Evolutionary conservation across 2,888 invertebrate species (phyloP), one percentile per base, ranked within the genome.

Genomic region (Rhingia campestris): DNA sequence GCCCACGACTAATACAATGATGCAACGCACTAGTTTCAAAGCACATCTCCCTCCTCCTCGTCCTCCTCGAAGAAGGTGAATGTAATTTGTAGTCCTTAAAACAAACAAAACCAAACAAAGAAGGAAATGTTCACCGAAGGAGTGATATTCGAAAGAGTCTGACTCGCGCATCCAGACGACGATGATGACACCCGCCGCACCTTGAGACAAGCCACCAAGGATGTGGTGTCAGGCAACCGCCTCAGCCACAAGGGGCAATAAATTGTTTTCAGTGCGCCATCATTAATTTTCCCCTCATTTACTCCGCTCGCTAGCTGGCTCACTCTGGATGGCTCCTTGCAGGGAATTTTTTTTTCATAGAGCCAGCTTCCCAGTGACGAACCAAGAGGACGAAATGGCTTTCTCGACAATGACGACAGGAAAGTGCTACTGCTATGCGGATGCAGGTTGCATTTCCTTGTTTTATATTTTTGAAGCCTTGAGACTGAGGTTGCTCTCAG

Each of bases 271-370:
- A 86, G 80, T 86, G 73, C 70, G 56, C 81, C 81, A 84, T 86
- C 87, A 87, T 87, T 86, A 87, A 87, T 87, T 87, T 87, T 86
- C 85, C 70, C 86, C 80, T 81, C 67, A 79, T 86, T 86, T 79
- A 84, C 70, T 74, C 66, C 72, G 59, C 66, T 59, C 63, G 47
- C 61, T 61, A 39, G 37, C 43, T 14, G 49, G 59, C 63, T 59
- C 67, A 53, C 59, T 59, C 59, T 45, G 47, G 22, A 39, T 66
- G 35, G 64, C 43, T 33, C 33, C 58, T 56, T 32, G 53, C n/a
- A 69, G 56, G 41, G 54, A 47, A 53, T 74, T 54, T 81, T 81
- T 64, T 12, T 35, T 41, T 9, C 7, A 33, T 45, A 5, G 54
- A 39, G 63, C n/a, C 35, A 35, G 54, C 9, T 12, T 32, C 35